Conservation (phyloP, 2,888 invertebrate genomes). For the Coenonympha arcania region DNA sequence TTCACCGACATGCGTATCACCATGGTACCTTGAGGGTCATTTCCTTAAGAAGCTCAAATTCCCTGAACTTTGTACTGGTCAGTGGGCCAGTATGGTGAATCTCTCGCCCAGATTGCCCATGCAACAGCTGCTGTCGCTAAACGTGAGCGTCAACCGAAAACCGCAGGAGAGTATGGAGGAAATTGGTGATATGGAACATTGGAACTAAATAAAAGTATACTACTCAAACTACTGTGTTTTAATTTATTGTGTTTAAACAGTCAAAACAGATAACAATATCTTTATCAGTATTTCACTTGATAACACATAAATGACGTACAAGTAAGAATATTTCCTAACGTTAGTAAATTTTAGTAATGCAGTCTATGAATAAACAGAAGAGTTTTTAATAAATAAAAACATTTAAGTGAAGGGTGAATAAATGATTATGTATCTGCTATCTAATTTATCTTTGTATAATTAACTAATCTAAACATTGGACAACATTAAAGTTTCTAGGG, state of each 20-base stretch:
- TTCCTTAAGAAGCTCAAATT: slow-evolving; percentile 80
- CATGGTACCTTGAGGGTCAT: slow-evolving; percentile 80
- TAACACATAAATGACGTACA: no score
- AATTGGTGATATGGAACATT: slow-evolving; percentile 33
- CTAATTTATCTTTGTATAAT: no score
- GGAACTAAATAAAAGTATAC: no score
- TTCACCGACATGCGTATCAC: slow-evolving; percentile 80
- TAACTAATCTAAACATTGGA: no score
- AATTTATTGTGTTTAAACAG: neutral
- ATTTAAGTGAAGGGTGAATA: no score
- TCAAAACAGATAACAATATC: neutral
- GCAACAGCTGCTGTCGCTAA: slow-evolving; percentile 64
- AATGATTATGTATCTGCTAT: no score
- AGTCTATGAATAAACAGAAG: no score
- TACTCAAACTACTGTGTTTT: neutral
- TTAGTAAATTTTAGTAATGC: no score
- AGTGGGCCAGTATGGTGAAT: slow-evolving; percentile 85
- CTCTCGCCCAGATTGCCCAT: slow-evolving; percentile 78
- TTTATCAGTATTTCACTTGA: neutral
- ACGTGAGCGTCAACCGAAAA: slow-evolving; percentile 67
- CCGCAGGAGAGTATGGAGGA: slow-evolving; percentile 68
- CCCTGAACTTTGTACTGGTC: slow-evolving; percentile 82
- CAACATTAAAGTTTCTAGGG: no score
- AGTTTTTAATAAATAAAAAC: no score
- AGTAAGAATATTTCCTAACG: no score